Evolutionary conservation across 2,113 vertebrate species (phyloP).

Genomic region (Xiphias gladius): DNA sequence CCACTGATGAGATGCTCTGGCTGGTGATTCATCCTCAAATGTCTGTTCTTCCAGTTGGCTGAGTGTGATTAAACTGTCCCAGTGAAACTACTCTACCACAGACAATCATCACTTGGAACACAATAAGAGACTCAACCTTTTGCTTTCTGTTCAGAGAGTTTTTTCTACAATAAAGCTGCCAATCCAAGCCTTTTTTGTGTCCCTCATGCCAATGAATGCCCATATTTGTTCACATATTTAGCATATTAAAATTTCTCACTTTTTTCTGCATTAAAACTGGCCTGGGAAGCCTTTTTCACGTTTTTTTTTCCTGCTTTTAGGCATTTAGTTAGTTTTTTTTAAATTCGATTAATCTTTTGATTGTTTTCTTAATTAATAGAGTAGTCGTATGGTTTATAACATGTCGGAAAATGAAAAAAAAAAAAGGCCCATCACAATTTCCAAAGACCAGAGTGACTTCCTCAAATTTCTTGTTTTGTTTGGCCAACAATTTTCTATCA

Average conservation of each 20-base stretch:
- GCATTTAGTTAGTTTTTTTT: no score
- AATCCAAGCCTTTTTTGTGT: not conserved
- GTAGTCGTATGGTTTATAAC: not conserved
- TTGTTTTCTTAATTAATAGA: no score
- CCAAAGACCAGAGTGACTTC: not conserved
- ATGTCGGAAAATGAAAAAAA: not conserved
- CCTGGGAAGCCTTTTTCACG: not conserved
- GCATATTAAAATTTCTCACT: not conserved
- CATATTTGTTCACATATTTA: not conserved
- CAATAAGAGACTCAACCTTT: slow-evolving; percentile 55
- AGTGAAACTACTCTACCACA: slow-evolving; percentile 37
- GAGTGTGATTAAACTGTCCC: slow-evolving; percentile 51
- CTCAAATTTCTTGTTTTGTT: not conserved
- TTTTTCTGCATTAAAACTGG: not conserved
- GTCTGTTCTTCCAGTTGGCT: slow-evolving; percentile 53
- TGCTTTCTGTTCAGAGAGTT: slow-evolving; percentile 9
- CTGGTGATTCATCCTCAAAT: slow-evolving; percentile 65
- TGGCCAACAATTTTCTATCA: no score
- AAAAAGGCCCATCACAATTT: no score
- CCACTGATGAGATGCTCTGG: slow-evolving; percentile 17
- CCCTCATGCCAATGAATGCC: not conserved
- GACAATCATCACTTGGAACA: slow-evolving; percentile 41
- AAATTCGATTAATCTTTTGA: no score
- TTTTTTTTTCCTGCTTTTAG: not conserved
- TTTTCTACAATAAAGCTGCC: not conserved